Evolutionary conservation across 2,113 vertebrate species (phyloP).

Genomic region (Proterorhinus semilunaris): DNA sequence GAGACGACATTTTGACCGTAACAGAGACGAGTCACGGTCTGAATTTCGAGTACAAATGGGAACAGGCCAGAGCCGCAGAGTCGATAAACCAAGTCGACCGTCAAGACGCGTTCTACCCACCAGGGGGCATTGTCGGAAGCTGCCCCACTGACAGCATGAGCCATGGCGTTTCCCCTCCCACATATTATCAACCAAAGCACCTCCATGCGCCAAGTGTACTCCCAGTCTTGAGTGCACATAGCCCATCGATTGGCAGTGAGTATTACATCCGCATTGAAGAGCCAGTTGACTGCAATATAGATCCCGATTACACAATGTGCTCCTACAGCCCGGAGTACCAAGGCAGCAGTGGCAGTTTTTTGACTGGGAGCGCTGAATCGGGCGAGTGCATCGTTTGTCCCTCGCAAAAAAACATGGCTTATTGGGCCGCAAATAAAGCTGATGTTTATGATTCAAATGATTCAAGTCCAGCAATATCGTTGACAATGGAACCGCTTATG

Average conservation of each 20-base stretch:
- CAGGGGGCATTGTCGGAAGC: slow-evolving; percentile 72
- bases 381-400: slow-evolving; percentile 73
- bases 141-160: slow-evolving; percentile 72
- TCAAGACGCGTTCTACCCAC: slow-evolving; percentile 82
- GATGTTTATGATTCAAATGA: slow-evolving; percentile 76
- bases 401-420: slow-evolving; percentile 62
- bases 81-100: slow-evolving; percentile 72
- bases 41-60: slow-evolving; percentile 98
- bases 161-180: slow-evolving; percentile 80
- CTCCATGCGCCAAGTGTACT: slow-evolving; percentile 81
- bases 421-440: slow-evolving; percentile 74
- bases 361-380: slow-evolving; percentile 64
- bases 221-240: slow-evolving; percentile 88
- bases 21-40: slow-evolving; percentile 95
- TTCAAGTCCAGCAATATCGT: slow-evolving; percentile 78
- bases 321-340: slow-evolving; percentile 79
- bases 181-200: slow-evolving; percentile 82
- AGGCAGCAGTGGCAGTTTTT: slow-evolving; percentile 74
- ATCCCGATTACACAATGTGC: slow-evolving; percentile 82
- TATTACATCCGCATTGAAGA: slow-evolving; percentile 97
- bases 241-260: slow-evolving; percentile 88
- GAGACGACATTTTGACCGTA: slow-evolving; percentile 92
- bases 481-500: slow-evolving; percentile 88
- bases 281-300: slow-evolving; percentile 76
- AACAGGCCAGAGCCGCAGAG: slow-evolving; percentile 77